Base-by-base conservation (phyloP, 2,888 invertebrate species). In the Caenorhabditis afra region DNA sequence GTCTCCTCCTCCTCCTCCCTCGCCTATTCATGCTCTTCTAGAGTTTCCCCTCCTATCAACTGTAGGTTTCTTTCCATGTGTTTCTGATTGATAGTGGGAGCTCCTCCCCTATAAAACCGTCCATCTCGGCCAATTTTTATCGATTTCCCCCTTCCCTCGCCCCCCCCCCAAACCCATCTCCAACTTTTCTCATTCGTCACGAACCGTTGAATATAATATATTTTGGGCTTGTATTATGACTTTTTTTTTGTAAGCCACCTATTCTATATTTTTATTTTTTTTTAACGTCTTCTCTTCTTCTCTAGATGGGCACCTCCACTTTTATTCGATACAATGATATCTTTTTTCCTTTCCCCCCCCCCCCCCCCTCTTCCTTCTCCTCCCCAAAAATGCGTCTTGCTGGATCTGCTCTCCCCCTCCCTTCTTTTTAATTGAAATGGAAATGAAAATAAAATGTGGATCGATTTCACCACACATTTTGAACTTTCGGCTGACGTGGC, bases 371-470 rank as follows among this genome's bases (percentile, higher is more conserved):
- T n/a, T n/a, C n/a, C n/a, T n/a, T n/a, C n/a, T n/a, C n/a, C 18
- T 12, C 29, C 39, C 29, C 29, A 29, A 12, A 18, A n/a, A 18
- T 35, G n/a, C 39, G 41, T 41, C 39, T 57, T 57, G 39, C 41
- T 57, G 57, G 57, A 57, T 57, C 55, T 59, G 29, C 45, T 49
- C 39, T 67, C 23, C 41, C n/a, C n/a, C n/a, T 16, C 29, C 7
- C 7, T 29, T 29, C 7, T 29, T 29, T 29, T 41, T 37, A 37
- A 8, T 8, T 37, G 11, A 8, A 37, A 8, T 37, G 7, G 11
- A 41, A 14, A 41, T 44, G 44, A 14, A 64, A 67, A 58, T 58
- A 67, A 67, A 67, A 58, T 29, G 67, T 67, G 67, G 67, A 58
- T 68, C 61, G 58, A 58, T 58, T 68, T 29, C 4, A 29, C 29